A percentile compares a stretch with the other conserved stretches of the same genome.
Evolutionary conservation across 2,113 vertebrate species (phyloP).

Genomic region (Corapipo altera): DNA sequence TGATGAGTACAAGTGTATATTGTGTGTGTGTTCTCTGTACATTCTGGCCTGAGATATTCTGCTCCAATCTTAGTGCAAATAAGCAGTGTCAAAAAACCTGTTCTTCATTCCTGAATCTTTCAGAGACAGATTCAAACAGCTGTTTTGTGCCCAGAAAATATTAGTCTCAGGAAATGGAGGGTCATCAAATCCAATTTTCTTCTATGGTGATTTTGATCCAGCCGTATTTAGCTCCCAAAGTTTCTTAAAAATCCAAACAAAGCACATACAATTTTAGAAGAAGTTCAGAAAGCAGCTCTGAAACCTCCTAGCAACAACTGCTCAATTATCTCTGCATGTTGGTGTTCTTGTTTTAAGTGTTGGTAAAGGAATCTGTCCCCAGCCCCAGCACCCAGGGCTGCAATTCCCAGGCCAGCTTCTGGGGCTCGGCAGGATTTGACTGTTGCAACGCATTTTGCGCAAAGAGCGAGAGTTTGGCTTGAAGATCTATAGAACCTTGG

Average conservation of each 20-base stretch:
- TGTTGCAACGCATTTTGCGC: background rate
- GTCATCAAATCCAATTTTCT: slow-evolving; percentile 21
- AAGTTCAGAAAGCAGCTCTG: slow-evolving; percentile 2
- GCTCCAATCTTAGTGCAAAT: background rate
- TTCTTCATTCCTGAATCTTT: background rate
- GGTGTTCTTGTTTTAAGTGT: background rate
- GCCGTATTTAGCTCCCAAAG: background rate
- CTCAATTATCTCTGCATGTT: slow-evolving; percentile 25
- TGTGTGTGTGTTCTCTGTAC: background rate
- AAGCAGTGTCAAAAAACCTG: background rate
- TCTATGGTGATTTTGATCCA: background rate
- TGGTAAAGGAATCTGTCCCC: background rate
- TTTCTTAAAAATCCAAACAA: slow-evolving; percentile 14
- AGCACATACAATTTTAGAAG: background rate
- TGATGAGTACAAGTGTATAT: background rate
- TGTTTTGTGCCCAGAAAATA: slow-evolving; percentile 20
- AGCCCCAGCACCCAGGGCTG: background rate
- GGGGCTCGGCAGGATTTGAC: background rate
- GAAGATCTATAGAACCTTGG: background rate
- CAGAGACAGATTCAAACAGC: background rate
- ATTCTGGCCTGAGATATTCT: background rate
- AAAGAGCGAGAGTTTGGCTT: slow-evolving; percentile 4
- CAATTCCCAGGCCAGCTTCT: slow-evolving; percentile 26
- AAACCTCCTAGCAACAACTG: slow-evolving; percentile 26
- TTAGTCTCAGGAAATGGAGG: background rate